Percentiles rank a stretch among this genome's conserved stretches.
Conservation (phyloP, 2,797 vertebrate species). For the Oreochromis mossambicus region DNA sequence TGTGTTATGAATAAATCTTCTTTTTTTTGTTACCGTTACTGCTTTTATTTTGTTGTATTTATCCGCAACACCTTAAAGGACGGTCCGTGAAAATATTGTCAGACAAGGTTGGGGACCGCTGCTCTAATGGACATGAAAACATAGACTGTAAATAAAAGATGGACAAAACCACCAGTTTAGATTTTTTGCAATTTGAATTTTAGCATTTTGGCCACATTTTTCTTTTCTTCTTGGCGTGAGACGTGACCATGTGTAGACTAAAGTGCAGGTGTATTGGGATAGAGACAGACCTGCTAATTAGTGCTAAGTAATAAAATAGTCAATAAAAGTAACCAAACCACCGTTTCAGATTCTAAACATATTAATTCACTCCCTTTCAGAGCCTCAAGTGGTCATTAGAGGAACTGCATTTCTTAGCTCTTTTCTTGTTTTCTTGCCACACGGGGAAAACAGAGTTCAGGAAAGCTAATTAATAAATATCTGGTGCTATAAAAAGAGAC, state of each 20-base stretch:
- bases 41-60: background rate
- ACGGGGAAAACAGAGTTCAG: background rate
- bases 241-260: background rate
- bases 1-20: background rate
- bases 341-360: background rate
- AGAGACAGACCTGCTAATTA: no score
- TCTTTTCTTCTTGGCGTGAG: background rate
- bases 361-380: background rate
- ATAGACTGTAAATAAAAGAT: background rate
- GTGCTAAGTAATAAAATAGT: background rate
- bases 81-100: background rate
- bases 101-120: fast-evolving
- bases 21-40: background rate
- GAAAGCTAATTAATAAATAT: background rate
- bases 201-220: background rate
- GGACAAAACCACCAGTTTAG: background rate
- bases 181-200: background rate
- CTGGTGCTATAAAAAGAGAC: background rate
- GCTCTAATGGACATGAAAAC: background rate
- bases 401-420: background rate
- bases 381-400: background rate
- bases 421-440: background rate
- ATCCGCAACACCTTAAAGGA: background rate
- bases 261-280: background rate
- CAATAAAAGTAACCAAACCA: background rate